phyloP scores from a whole-genome alignment of 2,797 vertebrate species.

The Muscicapa comitata region DNA sequence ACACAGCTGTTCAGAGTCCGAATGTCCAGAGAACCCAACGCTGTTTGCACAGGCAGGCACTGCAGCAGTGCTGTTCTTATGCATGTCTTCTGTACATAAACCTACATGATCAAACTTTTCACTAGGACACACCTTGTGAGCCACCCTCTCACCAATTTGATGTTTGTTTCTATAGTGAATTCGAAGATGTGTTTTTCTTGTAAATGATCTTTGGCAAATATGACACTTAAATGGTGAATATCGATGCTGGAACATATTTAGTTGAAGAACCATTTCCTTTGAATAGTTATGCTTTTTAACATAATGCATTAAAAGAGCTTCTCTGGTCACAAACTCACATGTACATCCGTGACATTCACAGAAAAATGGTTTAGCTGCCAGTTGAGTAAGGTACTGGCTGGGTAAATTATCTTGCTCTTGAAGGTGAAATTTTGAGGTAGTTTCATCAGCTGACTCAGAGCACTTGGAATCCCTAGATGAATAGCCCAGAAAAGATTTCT shows the following conservation, averaged over 20 bases:
- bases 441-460: constrained; percentile 67
- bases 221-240: constrained; percentile 94
- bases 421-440: constrained; percentile 73
- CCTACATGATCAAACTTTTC: constrained; percentile 68
- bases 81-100: constrained; percentile 55
- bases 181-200: constrained; percentile 86
- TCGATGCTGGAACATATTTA: constrained; percentile 84
- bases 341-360: constrained; percentile 86
- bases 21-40: constrained; percentile 17
- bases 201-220: constrained; percentile 89
- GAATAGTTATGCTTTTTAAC: constrained; percentile 85
- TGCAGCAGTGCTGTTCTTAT: constrained; percentile 39
- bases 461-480: constrained; percentile 77
- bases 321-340: constrained; percentile 87
- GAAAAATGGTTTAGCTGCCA: constrained; percentile 86
- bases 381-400: constrained; percentile 76
- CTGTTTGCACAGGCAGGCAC: not conserved
- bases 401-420: constrained; percentile 73
- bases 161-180: constrained; percentile 88
- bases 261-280: constrained; percentile 82
- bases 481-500: constrained; percentile 70
- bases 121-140: constrained; percentile 76
- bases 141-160: constrained; percentile 76
- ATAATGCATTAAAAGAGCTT: constrained; percentile 90
- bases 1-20: constrained; percentile 50